phyloP scores from a whole-genome alignment of 2,113 vertebrate species.

The Elachura formosa region DNA sequence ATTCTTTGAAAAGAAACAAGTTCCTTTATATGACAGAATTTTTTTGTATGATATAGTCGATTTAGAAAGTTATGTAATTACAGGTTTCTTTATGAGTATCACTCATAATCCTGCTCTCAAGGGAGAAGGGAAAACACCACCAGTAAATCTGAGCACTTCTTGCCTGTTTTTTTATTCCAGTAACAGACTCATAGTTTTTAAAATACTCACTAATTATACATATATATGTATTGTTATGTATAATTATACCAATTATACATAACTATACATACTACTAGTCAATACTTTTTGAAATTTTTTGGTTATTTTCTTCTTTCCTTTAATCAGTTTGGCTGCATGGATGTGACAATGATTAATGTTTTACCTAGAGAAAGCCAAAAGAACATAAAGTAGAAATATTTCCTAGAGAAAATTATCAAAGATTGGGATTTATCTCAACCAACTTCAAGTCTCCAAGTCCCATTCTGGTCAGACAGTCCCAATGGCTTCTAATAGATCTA shows the following conservation, averaged over 20 bases:
- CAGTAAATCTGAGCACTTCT: background rate
- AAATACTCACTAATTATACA: background rate
- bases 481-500: accelerated
- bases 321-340: background rate
- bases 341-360: background rate
- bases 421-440: background rate
- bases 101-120: background rate
- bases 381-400: background rate
- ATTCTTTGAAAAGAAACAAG: background rate
- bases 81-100: background rate
- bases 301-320: background rate
- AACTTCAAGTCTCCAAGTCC: background rate
- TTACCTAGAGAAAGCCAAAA: background rate
- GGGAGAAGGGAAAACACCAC: background rate
- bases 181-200: background rate
- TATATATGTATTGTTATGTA: too few species aligned
- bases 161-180: background rate
- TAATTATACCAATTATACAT: too few species aligned
- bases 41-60: background rate
- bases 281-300: background rate
- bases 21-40: background rate
- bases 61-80: background rate
- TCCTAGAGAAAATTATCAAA: background rate
- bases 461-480: background rate
- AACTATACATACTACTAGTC: background rate